These are phyloP conservation scores for Xiphydria camelus DNA, from an alignment of 2,888 invertebrate genomes.

Conservation along the genomic window DNA sequence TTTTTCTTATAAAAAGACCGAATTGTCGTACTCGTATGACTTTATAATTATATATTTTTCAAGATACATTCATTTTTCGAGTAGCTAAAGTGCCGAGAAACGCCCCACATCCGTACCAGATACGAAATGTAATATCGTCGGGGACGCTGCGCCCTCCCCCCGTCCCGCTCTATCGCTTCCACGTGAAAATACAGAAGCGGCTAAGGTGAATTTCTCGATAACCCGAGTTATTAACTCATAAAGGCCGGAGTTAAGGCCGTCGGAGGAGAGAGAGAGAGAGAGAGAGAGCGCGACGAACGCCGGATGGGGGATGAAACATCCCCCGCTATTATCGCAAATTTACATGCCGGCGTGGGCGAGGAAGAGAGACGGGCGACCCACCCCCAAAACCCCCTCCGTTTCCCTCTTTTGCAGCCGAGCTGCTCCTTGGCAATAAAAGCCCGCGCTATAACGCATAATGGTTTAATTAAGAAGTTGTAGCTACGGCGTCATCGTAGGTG, in stretches of 20 bases:
- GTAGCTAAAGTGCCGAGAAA: no score
- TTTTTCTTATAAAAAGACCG: no score
- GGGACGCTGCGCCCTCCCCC: neutral
- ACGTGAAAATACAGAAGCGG: constrained; percentile 22
- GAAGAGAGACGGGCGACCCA: constrained; percentile 1
- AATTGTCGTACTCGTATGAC: no score
- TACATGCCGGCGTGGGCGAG: constrained; percentile 43
- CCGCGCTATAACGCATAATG: constrained; percentile 49
- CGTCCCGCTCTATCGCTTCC: constrained; percentile 16
- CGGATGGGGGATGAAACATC: constrained; percentile 27
- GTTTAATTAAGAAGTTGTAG: constrained; percentile 54
- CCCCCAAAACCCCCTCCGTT: neutral
- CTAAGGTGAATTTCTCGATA: constrained; percentile 53
- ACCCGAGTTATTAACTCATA: constrained; percentile 57
- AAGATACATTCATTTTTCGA: no score
- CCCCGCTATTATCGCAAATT: constrained; percentile 54
- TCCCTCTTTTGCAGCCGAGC: constrained; percentile 1
- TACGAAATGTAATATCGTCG: no score
- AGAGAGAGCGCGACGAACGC: neutral
- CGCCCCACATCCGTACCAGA: no score
- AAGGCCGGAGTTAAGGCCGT: constrained; percentile 50
- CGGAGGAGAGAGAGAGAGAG: constrained; percentile 31
- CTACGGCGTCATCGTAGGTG: constrained; percentile 15
- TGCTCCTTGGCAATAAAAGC: constrained; percentile 45
- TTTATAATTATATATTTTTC: no score